Percentiles rank a stretch among this genome's conserved stretches.
These are phyloP conservation scores for Argyresthia goedartella DNA, from an alignment of 2,888 invertebrate genomes.

Conservation along the genomic window DNA sequence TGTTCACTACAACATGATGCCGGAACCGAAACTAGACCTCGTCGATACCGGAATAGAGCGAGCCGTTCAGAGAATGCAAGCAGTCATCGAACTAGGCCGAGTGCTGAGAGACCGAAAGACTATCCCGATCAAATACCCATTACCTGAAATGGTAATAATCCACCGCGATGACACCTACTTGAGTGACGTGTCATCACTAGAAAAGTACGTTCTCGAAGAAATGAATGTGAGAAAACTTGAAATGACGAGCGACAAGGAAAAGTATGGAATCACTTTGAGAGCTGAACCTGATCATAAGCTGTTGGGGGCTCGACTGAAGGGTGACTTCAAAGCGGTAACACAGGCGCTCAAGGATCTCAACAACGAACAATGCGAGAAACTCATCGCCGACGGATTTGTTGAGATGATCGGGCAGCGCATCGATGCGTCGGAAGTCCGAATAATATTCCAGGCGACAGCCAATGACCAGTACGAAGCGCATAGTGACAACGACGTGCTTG, in stretches of 20 bases:
- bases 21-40: slow-evolving; percentile 76
- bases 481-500: slow-evolving; percentile 89
- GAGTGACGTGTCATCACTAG: slow-evolving; percentile 81
- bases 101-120: slow-evolving; percentile 94
- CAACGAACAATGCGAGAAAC: slow-evolving; percentile 83
- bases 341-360: slow-evolving; percentile 83
- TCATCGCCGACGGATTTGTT: slow-evolving; percentile 78
- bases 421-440: slow-evolving; percentile 82
- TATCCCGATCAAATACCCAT: slow-evolving; percentile 95
- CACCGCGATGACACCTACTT: slow-evolving; percentile 86
- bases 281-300: slow-evolving; percentile 97
- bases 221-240: slow-evolving; percentile 90
- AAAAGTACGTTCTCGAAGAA: slow-evolving; percentile 92
- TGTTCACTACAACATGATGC: slow-evolving; percentile 94
- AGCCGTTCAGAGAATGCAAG: slow-evolving; percentile 93
- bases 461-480: slow-evolving; percentile 88
- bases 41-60: slow-evolving; percentile 90
- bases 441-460: slow-evolving; percentile 82
- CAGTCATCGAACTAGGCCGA: slow-evolving; percentile 93
- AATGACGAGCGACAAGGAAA: slow-evolving; percentile 89
- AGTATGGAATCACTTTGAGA: slow-evolving; percentile 89
- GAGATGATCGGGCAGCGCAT: slow-evolving; percentile 82
- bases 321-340: slow-evolving; percentile 89
- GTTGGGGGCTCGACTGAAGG: slow-evolving; percentile 89
- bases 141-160: slow-evolving; percentile 96